Evolutionary conservation across 2,888 invertebrate species (phyloP).

Genomic region (Venustoraphidia nigricollis): DNA sequence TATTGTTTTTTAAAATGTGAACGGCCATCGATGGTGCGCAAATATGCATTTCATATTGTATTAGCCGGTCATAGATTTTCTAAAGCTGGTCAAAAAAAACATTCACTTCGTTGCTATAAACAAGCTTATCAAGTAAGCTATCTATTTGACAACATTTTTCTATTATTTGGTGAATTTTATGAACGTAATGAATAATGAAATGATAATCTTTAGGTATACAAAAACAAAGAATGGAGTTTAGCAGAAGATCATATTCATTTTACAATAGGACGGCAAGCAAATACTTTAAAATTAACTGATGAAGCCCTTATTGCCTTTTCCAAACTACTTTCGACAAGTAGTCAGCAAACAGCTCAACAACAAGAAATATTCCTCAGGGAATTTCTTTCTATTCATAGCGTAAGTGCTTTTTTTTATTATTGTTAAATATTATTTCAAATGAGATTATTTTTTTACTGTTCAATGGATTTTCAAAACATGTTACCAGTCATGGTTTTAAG

Average conservation of each 20-base stretch:
- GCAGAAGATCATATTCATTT: conserved; percentile 94
- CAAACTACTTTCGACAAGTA: conserved; percentile 54
- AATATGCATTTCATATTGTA: conserved; percentile 93
- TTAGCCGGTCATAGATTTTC: conserved; percentile 90
- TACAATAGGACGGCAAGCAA: conserved; percentile 81
- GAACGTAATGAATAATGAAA: not conserved
- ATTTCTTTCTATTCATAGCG: conserved; percentile 73
- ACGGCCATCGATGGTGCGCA: conserved; percentile 62
- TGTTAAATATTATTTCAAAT: conserved; percentile 19
- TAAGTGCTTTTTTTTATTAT: conserved; percentile 23
- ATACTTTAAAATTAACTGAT: conserved; percentile 55
- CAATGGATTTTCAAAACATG: no score
- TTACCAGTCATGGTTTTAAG: no score
- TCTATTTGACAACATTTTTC: not conserved
- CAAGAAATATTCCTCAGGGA: conserved; percentile 74
- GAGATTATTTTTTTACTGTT: no score
- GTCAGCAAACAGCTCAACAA: conserved; percentile 53
- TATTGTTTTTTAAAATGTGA: conserved; percentile 67
- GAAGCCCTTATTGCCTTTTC: conserved; percentile 63
- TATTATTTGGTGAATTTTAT: conserved; percentile 2
- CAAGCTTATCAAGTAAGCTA: conserved; percentile 69
- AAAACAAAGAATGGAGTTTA: conserved; percentile 70
- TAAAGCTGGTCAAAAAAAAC: conserved; percentile 82
- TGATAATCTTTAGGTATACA: conserved; percentile 41
- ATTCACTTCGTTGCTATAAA: conserved; percentile 80